Base-by-base conservation (phyloP, 2,113 vertebrate species). In the Eolophus roseicapilla region DNA sequence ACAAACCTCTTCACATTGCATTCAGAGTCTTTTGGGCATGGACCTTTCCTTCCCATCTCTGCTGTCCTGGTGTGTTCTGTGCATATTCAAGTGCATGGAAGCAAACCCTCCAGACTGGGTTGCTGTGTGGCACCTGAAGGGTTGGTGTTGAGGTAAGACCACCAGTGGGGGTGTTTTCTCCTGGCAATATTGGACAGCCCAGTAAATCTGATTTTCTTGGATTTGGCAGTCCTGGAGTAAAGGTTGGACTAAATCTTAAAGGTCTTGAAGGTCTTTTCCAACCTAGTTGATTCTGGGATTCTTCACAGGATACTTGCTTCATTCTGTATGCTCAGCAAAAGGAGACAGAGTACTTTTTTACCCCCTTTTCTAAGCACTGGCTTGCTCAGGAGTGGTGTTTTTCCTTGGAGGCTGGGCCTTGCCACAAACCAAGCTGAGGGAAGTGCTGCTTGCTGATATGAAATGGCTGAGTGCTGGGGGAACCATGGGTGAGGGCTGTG, bases 401-500 rank as follows among this genome's bases (percentile, higher is more conserved):
- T 64, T 37, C 7, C 10, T 20, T 39, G 28, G 27, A n/a, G 14
- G 24, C 29, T 77, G 23, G 37, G 50, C 46, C 11, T 50, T 27
- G 8, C 27, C 49, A 37, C 31, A 43, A 50, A 49, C 25, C 33
- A 25, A 25, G 28, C 37, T 14, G 33, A 24, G 16, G 64, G 41
- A 31, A 41, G 39, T 31, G 23, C 19, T 71, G 84, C 49, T 44
- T 71, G 84, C 49, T 44, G 18, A 37, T 24, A 18, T 10, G 39
- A 44, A 33, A 44, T 13, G 33, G 27, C 64, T 57, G 71, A n/a
- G 6, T 44, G 37, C 41, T 8, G 24, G 20, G n/a, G 35, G 47
- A 44, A 9, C 18, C 1, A 2, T 3, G 1, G 21, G 18, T 0
- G 24, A 64, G 33, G 28, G 33, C n/a, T 10, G 57, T 1, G 7